Evolutionary conservation across 2,888 invertebrate species (phyloP).

Genomic region (Limnephilus marmoratus): DNA sequence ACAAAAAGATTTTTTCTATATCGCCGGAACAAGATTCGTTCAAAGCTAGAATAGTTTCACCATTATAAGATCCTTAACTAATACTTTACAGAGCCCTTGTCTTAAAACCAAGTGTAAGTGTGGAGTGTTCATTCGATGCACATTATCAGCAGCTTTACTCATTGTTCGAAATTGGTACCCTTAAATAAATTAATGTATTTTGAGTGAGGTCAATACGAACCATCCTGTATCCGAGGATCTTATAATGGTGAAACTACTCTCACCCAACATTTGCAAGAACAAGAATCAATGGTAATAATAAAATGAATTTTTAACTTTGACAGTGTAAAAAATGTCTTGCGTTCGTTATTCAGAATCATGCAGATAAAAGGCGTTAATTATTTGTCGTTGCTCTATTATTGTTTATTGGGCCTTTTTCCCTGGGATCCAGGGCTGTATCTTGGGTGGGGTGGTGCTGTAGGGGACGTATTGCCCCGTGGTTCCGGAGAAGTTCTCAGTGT

Average conservation of each 20-base stretch:
- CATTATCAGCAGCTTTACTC: too few species aligned
- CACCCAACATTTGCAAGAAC: not conserved
- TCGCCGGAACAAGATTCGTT: not conserved
- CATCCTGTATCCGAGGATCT: too few species aligned
- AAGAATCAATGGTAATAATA: not conserved
- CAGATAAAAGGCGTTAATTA: not conserved
- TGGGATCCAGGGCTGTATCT: conserved; percentile 92
- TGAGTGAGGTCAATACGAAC: too few species aligned
- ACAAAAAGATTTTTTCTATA: not conserved
- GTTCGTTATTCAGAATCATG: not conserved
- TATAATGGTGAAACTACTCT: too few species aligned
- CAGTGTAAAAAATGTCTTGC: not conserved
- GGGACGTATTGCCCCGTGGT: conserved; percentile 90
- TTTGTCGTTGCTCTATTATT: not conserved
- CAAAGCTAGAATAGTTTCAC: too few species aligned
- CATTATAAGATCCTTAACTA: too few species aligned
- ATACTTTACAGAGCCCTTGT: too few species aligned
- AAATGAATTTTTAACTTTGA: not conserved
- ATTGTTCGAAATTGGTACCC: too few species aligned
- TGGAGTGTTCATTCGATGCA: too few species aligned
- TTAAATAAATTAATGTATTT: too few species aligned
- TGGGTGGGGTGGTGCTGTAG: conserved; percentile 91
- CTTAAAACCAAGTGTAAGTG: too few species aligned
- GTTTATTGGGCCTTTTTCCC: conserved; percentile 67
- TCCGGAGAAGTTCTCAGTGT: conserved; percentile 91